Conservation (phyloP, 1,140 invertebrate species). For the Tetramorium parvispinum region DNA sequence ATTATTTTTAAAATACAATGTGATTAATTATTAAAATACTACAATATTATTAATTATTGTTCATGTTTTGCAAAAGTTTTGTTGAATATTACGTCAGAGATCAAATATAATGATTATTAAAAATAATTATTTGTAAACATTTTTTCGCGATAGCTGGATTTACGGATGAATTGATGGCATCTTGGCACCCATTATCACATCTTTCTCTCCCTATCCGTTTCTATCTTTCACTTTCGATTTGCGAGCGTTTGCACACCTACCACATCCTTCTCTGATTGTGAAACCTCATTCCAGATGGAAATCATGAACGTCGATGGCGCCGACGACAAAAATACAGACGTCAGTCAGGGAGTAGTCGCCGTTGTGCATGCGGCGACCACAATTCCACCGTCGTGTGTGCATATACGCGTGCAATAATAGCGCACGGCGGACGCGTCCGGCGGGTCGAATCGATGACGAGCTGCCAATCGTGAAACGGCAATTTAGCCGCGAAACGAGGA, state of each 20-base stretch:
- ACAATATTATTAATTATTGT: background rate
- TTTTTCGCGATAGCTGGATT: background rate
- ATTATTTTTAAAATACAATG: background rate
- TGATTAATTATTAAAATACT: background rate
- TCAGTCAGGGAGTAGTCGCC: slow-evolving; percentile 54
- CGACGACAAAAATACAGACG: slow-evolving; percentile 68
- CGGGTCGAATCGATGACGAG: slow-evolving; percentile 70
- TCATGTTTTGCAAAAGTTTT: background rate
- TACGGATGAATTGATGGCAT: background rate
- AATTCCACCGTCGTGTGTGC: slow-evolving; percentile 54
- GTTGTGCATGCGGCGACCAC: slow-evolving; percentile 61
- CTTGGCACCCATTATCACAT: background rate
- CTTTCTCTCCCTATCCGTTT: background rate
- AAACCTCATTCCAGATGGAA: slow-evolving; percentile 66
- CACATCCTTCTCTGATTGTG: background rate
- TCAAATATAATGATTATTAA: background rate
- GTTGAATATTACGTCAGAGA: background rate
- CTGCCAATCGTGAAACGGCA: slow-evolving; percentile 73
- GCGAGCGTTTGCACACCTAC: background rate
- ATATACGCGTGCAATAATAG: slow-evolving; percentile 68
- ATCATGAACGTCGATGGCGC: slow-evolving; percentile 61
- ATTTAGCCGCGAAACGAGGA: slow-evolving; percentile 72
- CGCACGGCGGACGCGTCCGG: slow-evolving; percentile 48
- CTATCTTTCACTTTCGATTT: background rate
- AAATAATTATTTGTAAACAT: background rate